Evolutionary conservation across 2,888 invertebrate genomes (phyloP), one percentile per base, ranked within the genome.

Genomic region (Fragum sueziense): DNA sequence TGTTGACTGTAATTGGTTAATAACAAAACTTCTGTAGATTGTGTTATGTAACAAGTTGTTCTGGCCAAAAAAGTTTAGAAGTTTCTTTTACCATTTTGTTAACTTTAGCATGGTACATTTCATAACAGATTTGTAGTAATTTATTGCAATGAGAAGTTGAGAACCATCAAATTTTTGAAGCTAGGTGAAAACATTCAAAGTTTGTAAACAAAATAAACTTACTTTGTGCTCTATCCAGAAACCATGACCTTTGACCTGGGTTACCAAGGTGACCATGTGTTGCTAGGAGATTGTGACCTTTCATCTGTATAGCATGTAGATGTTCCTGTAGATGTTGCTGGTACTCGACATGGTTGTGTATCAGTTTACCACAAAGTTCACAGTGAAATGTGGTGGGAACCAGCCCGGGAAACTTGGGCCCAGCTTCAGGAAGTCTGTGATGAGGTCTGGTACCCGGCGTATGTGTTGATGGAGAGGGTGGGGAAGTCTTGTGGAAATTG

Each of bases 331-430:
- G 76, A 54, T 84, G 84, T 17, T 72, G 67, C 27, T 74, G 79
- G 37, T 74, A 76, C 20, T 79, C 84, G 37, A 54, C 69, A 31
- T 79, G 75, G 65, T 76, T 81, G 70, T 84, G 82, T 0, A 82
- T 52, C n/a, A 76, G 41, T 34, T 62, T 77, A 20, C 75, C 78
- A 73, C 84, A 84, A 11, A 80, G 73, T 34, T 82, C 76, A 72
- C 84, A 84, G 34, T 84, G 75, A 67, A 81, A 80, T 37, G 79
- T 57, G 20, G 74, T 74, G 25, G 74, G 76, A 41, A 84, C 76
- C 17, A 80, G 62, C 2, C 78, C 70, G 1, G 82, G 76, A 37
- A 65, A 9, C n/a, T 27, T 41, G 27, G 37, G 22, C 20, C 65
- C 65, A 37, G 65, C 22, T 20, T 41, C 65, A 1, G 41, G 17